Evolutionary conservation across 2,888 invertebrate genomes (phyloP), one percentile per base, ranked within the genome.

Genomic region (Plebejus argus): DNA sequence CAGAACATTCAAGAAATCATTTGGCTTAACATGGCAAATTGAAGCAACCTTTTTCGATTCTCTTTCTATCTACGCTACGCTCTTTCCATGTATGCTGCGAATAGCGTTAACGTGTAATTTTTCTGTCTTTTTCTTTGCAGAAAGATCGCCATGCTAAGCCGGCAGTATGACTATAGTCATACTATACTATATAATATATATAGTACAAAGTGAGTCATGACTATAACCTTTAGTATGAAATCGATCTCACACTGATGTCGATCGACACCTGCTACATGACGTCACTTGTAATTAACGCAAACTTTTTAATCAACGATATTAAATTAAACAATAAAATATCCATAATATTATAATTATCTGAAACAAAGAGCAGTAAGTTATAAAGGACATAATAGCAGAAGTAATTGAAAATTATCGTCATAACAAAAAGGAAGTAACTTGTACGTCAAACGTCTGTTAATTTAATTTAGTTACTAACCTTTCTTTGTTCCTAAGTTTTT

Each of bases 221-320:
- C 23, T 20, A 23, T 66, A 66, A 66, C 66, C 28, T 66, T 66
- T 33, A 15, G 6, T 5, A 28, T 66, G 66, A 28, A 66, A 28
- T 15, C 66, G 66, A 66, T 33, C 28, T 33, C 15, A 33, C 66
- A 28, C 61, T 23, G 28, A 66, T 28, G 28, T 33, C 66, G 66
- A 33, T 66, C 66, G 28, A 33, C 66, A 66, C 66, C 66, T 66
- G 66, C 66, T 10, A 5, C 7, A 33, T 66, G 66, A 66, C 66
- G 66, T 66, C 33, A 66, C 12, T 33, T 18, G 28, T 28, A 66
- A 66, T 33, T 12, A 28, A 23, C 61, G 3, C 23, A 20, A 23
- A 23, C 61, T 66, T 66, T 61, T 28, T 23, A 66, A 66, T 10
- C 4, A 3, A 53, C 58, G 7, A 58, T 58, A 58, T 8, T 58